These are phyloP conservation scores for Meleagris gallopavo DNA, from an alignment of 2,113 vertebrate genomes.

Conservation along the genomic window DNA sequence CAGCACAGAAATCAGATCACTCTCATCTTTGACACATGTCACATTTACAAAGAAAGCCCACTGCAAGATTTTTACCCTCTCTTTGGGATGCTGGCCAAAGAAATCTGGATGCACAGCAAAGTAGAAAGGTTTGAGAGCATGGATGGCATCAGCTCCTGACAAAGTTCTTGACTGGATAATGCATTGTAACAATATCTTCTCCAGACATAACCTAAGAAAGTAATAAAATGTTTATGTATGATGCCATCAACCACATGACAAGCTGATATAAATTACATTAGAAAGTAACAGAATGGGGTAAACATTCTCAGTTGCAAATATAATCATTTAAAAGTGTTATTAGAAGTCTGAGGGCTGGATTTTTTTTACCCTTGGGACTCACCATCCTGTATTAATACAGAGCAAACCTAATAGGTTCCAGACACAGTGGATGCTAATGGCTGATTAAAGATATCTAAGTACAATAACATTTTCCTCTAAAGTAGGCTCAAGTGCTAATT, in stretches of 20 bases:
- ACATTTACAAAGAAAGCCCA: neutral
- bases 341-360: neutral
- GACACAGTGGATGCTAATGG: neutral
- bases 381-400: neutral
- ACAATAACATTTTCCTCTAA: neutral
- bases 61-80: slow-evolving; percentile 83
- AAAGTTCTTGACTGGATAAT: slow-evolving; percentile 82
- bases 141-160: slow-evolving; percentile 90
- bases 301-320: neutral
- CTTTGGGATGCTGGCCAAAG: slow-evolving; percentile 93
- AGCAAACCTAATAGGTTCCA: neutral
- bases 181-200: slow-evolving; percentile 59
- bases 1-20: neutral
- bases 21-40: neutral
- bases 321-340: neutral
- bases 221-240: slow-evolving; percentile 9
- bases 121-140: slow-evolving; percentile 96
- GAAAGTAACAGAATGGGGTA: neutral
- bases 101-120: slow-evolving; percentile 98
- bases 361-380: neutral
- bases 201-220: slow-evolving; percentile 72
- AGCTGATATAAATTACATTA: neutral
- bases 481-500: neutral
- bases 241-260: neutral
- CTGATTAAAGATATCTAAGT: neutral